Conservation (phyloP, 2,797 vertebrate genomes). For the Picus viridis region DNA sequence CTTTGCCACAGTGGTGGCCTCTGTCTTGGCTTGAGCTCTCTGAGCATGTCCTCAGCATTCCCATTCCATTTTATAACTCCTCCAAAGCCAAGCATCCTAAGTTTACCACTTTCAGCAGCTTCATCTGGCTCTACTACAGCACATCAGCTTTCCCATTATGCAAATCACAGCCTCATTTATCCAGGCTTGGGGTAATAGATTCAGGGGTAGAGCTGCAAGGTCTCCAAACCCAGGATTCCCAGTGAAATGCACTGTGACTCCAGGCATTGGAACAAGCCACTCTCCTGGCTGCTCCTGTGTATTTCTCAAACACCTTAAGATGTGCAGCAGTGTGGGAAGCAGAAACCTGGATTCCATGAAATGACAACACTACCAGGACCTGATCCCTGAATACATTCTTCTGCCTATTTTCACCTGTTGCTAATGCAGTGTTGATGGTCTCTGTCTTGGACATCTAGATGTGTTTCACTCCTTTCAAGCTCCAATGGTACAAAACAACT, state of each 20-base stretch:
- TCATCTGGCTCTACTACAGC: background rate
- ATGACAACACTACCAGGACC: background rate
- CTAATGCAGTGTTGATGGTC: background rate
- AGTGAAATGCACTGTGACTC: background rate
- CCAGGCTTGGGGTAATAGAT: background rate
- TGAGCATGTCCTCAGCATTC: background rate
- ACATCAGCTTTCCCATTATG: background rate
- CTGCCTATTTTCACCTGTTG: background rate
- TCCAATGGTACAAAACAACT: background rate
- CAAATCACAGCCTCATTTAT: background rate
- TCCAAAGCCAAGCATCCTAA: background rate
- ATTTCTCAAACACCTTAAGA: background rate
- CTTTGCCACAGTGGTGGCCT: background rate
- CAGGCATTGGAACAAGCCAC: background rate
- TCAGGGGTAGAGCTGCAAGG: background rate
- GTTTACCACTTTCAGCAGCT: background rate
- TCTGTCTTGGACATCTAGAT: background rate
- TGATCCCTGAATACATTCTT: background rate
- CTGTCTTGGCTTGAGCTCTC: background rate
- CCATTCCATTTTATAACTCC: background rate
- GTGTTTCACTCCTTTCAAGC: background rate
- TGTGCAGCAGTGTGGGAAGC: background rate
- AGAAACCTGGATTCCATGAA: background rate
- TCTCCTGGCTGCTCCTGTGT: background rate
- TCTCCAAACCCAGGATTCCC: background rate